A percentile compares a stretch with the other conserved stretches of the same genome.
These are phyloP conservation scores for Drosophila conformis DNA, from an alignment of 2,888 invertebrate species.

Conservation along the genomic window DNA sequence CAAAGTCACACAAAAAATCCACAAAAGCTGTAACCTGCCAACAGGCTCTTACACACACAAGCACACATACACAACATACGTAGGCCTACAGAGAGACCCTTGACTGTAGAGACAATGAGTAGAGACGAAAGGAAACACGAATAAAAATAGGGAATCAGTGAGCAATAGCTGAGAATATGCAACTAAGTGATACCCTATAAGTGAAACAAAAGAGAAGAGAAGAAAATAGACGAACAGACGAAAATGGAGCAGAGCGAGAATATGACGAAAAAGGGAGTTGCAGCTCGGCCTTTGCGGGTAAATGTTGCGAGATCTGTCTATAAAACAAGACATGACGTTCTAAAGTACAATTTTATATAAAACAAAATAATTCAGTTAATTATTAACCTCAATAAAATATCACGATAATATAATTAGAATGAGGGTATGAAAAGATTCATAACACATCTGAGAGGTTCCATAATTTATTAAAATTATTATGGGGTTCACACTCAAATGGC, in stretches of 20 bases:
- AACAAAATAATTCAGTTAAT: neutral
- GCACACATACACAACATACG: neutral
- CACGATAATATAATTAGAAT: neutral
- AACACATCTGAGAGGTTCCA: neutral
- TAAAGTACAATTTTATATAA: neutral
- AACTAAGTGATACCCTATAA: neutral
- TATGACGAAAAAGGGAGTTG: neutral
- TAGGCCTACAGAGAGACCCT: neutral
- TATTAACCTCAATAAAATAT: neutral
- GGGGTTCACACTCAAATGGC: conserved; percentile 1
- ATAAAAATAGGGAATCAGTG: neutral
- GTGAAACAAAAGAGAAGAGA: neutral
- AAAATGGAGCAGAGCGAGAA: neutral
- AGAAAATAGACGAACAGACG: neutral
- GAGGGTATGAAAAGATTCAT: neutral
- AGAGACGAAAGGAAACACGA: conserved; percentile 9
- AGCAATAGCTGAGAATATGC: conserved; percentile 6
- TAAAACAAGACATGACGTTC: neutral
- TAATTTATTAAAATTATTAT: neutral
- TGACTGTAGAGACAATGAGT: conserved; percentile 11
- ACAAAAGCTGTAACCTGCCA: conserved; percentile 37
- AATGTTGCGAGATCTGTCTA: neutral
- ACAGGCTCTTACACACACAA: neutral
- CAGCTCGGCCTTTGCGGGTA: neutral
- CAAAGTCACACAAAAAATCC: conserved; percentile 37